A percentile compares a stretch with the other conserved stretches of the same genome.
These are phyloP conservation scores for Fragum fragum DNA, from an alignment of 2,888 invertebrate species.

Conservation along the genomic window DNA sequence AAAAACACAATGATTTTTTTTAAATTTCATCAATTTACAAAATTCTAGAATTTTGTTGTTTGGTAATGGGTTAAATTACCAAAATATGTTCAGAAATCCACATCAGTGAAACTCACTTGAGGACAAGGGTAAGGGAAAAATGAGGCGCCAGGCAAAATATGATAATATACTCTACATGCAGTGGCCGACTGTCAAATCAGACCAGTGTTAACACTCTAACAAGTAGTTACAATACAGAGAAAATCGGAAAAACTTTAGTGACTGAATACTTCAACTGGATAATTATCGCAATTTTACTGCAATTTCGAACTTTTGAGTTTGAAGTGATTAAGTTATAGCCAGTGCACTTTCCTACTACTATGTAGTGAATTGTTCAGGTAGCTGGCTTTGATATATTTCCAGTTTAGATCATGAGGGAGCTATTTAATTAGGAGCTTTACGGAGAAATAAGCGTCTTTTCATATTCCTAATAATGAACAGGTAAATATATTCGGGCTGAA, in stretches of 20 bases:
- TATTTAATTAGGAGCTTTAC: not conserved
- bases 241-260: constrained; percentile 25
- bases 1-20: too few species aligned
- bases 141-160: constrained; percentile 47
- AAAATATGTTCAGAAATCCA: too few species aligned
- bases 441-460: not conserved
- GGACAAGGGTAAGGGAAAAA: constrained; percentile 29
- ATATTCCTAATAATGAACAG: not conserved
- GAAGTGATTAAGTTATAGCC: not conserved
- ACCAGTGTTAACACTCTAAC: constrained; percentile 25
- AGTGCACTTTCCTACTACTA: not conserved
- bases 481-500: not conserved
- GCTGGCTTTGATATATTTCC: not conserved
- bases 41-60: too few species aligned
- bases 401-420: not conserved
- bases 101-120: too few species aligned
- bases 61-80: too few species aligned
- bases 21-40: too few species aligned
- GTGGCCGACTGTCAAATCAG: constrained; percentile 36
- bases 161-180: constrained; percentile 41
- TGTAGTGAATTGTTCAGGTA: not conserved
- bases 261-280: not conserved
- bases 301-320: not conserved
- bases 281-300: not conserved
- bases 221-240: constrained; percentile 36